phyloP scores from a whole-genome alignment of 2,797 vertebrate genomes.

The Halcyon chelicuti region DNA sequence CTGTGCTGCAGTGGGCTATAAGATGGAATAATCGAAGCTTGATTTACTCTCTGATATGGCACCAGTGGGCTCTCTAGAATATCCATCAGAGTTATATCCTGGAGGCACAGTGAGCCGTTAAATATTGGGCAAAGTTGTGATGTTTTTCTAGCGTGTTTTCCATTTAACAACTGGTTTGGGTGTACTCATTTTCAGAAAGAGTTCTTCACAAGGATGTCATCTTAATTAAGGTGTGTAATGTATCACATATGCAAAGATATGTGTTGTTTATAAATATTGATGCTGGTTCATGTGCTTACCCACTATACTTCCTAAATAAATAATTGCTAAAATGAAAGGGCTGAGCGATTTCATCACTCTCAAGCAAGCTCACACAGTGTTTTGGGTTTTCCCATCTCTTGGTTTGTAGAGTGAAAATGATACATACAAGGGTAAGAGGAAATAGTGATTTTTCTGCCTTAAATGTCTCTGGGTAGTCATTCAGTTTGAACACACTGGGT shows the following conservation, averaged over 20 bases:
- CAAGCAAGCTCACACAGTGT: not conserved
- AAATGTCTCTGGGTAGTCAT: not conserved
- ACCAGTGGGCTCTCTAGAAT: not conserved
- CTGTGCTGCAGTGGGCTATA: not conserved
- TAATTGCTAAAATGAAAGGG: not conserved
- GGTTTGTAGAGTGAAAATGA: constrained; percentile 22
- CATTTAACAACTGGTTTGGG: not conserved
- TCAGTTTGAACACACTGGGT: not conserved
- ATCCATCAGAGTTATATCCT: not conserved
- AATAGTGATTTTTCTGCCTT: not conserved
- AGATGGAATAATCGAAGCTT: not conserved
- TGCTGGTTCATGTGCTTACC: not conserved
- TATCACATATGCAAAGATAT: not conserved
- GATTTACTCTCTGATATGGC: constrained; percentile 13
- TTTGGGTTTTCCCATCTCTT: constrained; percentile 40
- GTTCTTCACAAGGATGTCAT: not conserved
- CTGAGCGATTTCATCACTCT: not conserved
- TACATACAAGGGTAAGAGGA: constrained; percentile 2
- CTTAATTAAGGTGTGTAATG: not conserved
- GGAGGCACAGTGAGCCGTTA: not conserved
- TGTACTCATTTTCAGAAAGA: not conserved
- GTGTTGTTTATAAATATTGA: not conserved
- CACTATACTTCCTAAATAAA: not conserved
- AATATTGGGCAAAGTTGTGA: not conserved
- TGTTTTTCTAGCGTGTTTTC: not conserved